Evolutionary conservation across 2,888 invertebrate species (phyloP).

Genomic region (Disparrhopalites patrizii): DNA sequence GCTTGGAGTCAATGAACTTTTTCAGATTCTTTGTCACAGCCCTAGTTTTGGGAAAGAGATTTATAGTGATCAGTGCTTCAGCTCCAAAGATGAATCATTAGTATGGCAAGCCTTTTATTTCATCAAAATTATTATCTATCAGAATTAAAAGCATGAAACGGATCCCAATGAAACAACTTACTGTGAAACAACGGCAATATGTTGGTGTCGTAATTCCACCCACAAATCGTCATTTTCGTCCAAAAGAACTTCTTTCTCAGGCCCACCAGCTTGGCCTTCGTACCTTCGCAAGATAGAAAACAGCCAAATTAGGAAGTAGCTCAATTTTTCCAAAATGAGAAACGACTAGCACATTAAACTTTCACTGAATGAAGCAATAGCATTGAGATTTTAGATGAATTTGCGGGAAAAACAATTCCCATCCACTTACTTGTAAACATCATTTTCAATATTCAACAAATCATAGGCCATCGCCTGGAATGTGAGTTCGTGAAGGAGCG

Average conservation of each 20-base stretch:
- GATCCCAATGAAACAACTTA: slow-evolving; percentile 26
- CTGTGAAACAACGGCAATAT: slow-evolving; percentile 56
- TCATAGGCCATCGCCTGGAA: slow-evolving; percentile 99
- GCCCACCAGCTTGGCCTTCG: slow-evolving; percentile 49
- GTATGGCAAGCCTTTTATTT: neutral
- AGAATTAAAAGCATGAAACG: too few relatives aligned
- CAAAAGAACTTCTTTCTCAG: slow-evolving; percentile 86
- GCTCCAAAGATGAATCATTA: slow-evolving; percentile 69
- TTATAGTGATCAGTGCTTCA: too few relatives aligned
- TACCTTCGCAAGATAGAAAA: neutral
- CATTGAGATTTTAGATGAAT: too few relatives aligned
- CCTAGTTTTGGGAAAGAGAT: too few relatives aligned
- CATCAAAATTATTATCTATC: too few relatives aligned
- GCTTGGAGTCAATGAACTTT: slow-evolving; percentile 91
- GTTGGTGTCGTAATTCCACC: slow-evolving; percentile 96
- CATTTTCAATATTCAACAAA: slow-evolving; percentile 94
- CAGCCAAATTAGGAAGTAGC: neutral
- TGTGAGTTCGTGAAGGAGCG: slow-evolving; percentile 94
- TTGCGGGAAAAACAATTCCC: too few relatives aligned
- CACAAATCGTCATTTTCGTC: slow-evolving; percentile 99
- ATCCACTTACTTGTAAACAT: slow-evolving; percentile 82
- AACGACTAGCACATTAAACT: too few relatives aligned
- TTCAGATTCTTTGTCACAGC: slow-evolving; percentile 96
- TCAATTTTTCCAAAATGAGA: neutral
- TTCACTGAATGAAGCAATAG: too few relatives aligned